A percentile compares a stretch with the other conserved stretches of the same genome.
phyloP scores from a whole-genome alignment of 2,113 vertebrate species.

The Chunga burmeisteri region DNA sequence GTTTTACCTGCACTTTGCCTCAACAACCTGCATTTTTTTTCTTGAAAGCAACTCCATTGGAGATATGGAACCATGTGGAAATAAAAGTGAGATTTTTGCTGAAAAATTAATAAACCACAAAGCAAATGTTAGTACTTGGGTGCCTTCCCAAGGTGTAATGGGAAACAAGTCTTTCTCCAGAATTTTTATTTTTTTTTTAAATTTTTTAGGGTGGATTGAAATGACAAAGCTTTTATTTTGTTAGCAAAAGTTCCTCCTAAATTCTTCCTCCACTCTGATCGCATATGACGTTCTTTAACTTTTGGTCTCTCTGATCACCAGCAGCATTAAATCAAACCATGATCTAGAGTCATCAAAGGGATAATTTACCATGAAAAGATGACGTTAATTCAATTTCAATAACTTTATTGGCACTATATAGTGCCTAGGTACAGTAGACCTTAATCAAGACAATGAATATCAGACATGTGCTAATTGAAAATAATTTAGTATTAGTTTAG shows the following conservation, averaged over 20 bases:
- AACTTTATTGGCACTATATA: background rate
- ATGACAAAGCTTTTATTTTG: background rate
- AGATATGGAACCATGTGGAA: background rate
- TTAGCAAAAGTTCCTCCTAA: background rate
- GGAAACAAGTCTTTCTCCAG: background rate
- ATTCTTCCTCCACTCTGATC: background rate
- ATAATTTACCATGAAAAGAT: background rate
- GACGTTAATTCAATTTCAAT: slow-evolving; percentile 2
- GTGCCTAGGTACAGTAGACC: background rate
- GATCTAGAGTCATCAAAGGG: background rate
- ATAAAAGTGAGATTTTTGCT: background rate
- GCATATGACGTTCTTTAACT: background rate
- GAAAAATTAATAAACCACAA: background rate
- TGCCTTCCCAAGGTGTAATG: background rate
- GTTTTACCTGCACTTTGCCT: background rate
- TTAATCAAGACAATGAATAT: background rate
- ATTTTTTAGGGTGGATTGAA: background rate
- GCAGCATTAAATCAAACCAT: background rate
- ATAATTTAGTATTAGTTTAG: background rate
- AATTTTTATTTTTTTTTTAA: background rate
- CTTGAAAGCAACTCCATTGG: background rate
- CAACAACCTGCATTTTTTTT: background rate
- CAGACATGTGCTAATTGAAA: background rate
- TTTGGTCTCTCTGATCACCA: background rate
- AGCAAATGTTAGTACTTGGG: background rate